phyloP scores from a whole-genome alignment of 2,113 vertebrate genomes.

The Limnothrissa miodon region DNA sequence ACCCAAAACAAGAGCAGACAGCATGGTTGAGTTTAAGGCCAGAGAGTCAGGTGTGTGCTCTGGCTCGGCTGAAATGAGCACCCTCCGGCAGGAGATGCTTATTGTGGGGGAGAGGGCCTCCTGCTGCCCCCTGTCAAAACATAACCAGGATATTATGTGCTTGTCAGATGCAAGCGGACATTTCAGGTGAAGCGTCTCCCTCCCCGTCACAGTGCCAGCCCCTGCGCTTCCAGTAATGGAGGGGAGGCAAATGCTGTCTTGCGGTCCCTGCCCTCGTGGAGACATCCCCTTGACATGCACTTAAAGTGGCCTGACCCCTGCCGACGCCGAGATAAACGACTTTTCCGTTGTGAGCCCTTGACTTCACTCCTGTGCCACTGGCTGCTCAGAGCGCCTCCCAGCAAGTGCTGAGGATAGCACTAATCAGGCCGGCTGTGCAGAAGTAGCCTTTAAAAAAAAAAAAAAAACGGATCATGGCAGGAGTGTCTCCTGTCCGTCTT shows the following conservation, averaged over 20 bases:
- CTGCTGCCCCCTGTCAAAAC: not conserved
- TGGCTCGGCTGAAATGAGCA: not conserved
- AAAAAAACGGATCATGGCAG: not conserved
- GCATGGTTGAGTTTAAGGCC: not conserved
- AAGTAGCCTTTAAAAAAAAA: not conserved
- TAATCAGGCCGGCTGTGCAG: not conserved
- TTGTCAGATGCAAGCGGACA: not conserved
- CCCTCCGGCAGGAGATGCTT: not conserved
- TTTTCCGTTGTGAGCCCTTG: not conserved
- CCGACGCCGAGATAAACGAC: not conserved
- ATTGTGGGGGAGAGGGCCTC: not conserved
- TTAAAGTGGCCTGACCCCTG: not conserved
- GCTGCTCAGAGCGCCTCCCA: not conserved
- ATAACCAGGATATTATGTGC: constrained; percentile 11
- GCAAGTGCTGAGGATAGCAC: not conserved
- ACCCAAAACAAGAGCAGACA: not conserved
- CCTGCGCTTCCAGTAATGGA: not conserved
- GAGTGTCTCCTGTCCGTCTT: not conserved
- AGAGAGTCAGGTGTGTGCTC: constrained; percentile 1
- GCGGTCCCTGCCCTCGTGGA: not conserved
- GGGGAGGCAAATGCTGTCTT: not conserved
- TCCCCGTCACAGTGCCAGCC: not conserved
- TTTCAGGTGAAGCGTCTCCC: not conserved
- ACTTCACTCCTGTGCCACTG: not conserved
- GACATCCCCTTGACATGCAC: not conserved